phyloP scores from a whole-genome alignment of 2,888 invertebrate species.

The Eupithecia dodoneata region DNA sequence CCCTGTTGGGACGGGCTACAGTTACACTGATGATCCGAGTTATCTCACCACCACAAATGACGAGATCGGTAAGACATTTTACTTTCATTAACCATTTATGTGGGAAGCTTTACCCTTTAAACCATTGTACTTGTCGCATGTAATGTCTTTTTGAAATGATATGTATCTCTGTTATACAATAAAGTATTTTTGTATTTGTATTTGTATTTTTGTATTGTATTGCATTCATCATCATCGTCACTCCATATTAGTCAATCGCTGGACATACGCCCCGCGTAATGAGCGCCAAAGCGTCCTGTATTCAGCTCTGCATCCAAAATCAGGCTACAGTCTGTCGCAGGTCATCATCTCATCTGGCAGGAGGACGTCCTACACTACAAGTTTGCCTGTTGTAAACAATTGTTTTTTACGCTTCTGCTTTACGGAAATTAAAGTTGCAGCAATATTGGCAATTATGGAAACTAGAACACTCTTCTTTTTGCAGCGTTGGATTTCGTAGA shows the following conservation, averaged over 20 bases:
- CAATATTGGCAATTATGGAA: not conserved
- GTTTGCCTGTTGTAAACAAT: not conserved
- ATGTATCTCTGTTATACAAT: too few relatives aligned
- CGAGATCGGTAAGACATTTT: slow-evolving; percentile 72
- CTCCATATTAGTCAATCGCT: not conserved
- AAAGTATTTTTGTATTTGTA: too few relatives aligned
- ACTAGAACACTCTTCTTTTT: not conserved
- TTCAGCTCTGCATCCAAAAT: not conserved
- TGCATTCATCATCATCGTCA: not conserved
- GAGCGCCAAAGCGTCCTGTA: not conserved
- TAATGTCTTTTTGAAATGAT: too few relatives aligned
- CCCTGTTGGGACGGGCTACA: slow-evolving; percentile 95
- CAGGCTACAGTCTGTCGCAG: not conserved
- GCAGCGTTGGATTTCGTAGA: slow-evolving; percentile 89
- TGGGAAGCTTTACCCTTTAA: not conserved
- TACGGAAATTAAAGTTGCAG: not conserved
- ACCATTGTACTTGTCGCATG: too few relatives aligned
- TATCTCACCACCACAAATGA: slow-evolving; percentile 71
- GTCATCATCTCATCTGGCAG: not conserved
- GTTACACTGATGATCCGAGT: slow-evolving; percentile 86
- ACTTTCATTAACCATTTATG: not conserved
- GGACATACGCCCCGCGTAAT: not conserved
- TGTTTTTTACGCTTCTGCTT: not conserved
- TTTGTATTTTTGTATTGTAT: too few relatives aligned
- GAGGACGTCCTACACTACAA: not conserved